Percentiles rank a stretch among this genome's conserved stretches.
Conservation (phyloP, 2,113 vertebrate species). For the Chlorocebus sabaeus region DNA sequence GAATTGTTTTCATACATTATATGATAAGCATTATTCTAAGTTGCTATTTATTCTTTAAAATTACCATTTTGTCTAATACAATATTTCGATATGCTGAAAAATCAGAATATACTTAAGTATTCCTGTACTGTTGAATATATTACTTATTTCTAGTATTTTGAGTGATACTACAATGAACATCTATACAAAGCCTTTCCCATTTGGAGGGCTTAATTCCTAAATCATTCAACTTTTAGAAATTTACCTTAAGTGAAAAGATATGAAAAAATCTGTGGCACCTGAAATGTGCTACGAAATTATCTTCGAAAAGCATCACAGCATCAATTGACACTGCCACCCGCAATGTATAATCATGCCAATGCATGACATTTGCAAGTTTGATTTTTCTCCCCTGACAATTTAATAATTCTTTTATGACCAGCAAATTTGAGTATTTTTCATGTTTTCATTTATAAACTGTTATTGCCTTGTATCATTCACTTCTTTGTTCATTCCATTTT, state of each 20-base stretch:
- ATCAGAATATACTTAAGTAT: neutral
- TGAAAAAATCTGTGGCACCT: neutral
- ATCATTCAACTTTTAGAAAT: conserved; percentile 9
- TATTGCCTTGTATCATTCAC: neutral
- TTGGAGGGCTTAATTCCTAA: neutral
- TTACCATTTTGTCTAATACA: neutral
- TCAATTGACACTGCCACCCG: neutral
- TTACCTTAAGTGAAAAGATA: neutral
- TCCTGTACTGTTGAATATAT: neutral
- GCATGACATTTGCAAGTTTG: neutral
- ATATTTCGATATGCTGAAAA: neutral
- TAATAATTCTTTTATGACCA: neutral
- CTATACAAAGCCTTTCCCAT: neutral
- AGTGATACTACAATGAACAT: neutral
- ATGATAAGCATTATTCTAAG: neutral
- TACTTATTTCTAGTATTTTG: neutral
- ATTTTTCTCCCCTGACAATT: neutral
- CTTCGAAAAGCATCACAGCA: neutral
- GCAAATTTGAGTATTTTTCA: neutral
- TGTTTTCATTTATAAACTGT: neutral
- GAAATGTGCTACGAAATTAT: conserved; percentile 31
- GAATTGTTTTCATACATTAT: conserved; percentile 15
- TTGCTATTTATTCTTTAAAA: neutral
- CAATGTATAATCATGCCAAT: neutral
- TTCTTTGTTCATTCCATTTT: neutral